Conservation (phyloP, 2,797 vertebrate genomes). For the Sparus aurata region DNA sequence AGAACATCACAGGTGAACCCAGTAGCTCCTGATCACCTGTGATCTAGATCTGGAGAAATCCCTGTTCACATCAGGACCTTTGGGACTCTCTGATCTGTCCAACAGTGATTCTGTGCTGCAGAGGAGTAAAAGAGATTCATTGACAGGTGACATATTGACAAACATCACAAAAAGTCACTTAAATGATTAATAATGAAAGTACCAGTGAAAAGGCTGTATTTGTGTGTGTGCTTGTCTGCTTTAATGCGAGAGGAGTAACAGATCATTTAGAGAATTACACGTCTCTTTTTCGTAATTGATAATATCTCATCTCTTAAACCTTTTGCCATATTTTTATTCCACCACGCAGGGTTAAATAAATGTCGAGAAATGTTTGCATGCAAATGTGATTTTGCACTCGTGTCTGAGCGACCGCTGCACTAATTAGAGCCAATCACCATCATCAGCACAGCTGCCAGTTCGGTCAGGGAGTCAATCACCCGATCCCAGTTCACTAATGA, state of each 20-base stretch:
- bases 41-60: too few relatives aligned
- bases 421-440: conserved; percentile 30
- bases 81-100: too few relatives aligned
- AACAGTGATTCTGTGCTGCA: too few relatives aligned
- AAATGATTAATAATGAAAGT: too few relatives aligned
- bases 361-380: conserved; percentile 10
- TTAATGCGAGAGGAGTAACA: background rate
- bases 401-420: conserved; percentile 11
- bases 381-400: background rate
- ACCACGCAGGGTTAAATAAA: background rate
- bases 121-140: too few relatives aligned
- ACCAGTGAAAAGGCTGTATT: background rate
- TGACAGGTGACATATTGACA: too few relatives aligned
- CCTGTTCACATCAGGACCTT: too few relatives aligned
- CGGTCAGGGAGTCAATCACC: conserved; percentile 28
- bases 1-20: too few relatives aligned
- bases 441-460: conserved; percentile 21
- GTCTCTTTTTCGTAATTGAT: background rate
- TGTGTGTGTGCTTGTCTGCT: background rate
- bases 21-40: too few relatives aligned
- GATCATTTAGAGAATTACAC: background rate
- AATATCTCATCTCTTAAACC: background rate
- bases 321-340: background rate
- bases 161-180: too few relatives aligned
- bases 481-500: conserved; percentile 13